Base-by-base conservation (phyloP, 2,113 vertebrate genomes). In the Etheostoma cragini region DNA sequence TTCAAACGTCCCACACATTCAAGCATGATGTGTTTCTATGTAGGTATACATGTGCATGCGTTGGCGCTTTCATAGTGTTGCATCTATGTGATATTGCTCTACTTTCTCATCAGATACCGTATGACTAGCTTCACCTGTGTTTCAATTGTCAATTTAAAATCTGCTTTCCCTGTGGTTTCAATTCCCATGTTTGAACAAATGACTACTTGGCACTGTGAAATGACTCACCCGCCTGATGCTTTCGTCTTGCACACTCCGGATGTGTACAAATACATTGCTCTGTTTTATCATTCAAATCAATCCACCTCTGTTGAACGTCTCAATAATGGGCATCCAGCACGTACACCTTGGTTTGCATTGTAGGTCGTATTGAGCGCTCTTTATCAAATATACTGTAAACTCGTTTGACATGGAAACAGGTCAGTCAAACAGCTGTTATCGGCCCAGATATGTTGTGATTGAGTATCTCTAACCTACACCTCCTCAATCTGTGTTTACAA, bases 351-450 rank as follows among this genome's bases (percentile, higher is more conserved):
- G 72, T 73, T 24, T 78, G 49, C 3, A 26, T 3, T 93, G 60
- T 87, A 84, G 90, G 93, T 90, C 93, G 91, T 76, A 88, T 61
- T 2, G 2, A 78, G 56, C 0, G 24, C 45, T 46, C 30, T 64
- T 35, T 69, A 68, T 87, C 15, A 38, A 87, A 84, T 82, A 13
- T 19, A n/a, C n/a, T n/a, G n/a, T n/a, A 80, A 76, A 66, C 21
- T 63, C 12, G 7, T 38, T 35, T n/a, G 24, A 76, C 17, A 10
- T 71, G n/a, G 80, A 86, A 90, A 26, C 67, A 91, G 92, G 89
- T 91, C 83, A 91, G 81, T 70, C 45, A 49, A 89, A 60, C 85
- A 71, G 78, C 91, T 91, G 88, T 71, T 67, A 19, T 38, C 87
- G 87, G 63, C 71, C 88, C 82, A 85, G 63, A 85, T 89, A 84